A percentile compares a stretch with the other conserved stretches of the same genome.
phyloP scores from a whole-genome alignment of 2,113 vertebrate genomes.

The Xiphophorus couchianus region DNA sequence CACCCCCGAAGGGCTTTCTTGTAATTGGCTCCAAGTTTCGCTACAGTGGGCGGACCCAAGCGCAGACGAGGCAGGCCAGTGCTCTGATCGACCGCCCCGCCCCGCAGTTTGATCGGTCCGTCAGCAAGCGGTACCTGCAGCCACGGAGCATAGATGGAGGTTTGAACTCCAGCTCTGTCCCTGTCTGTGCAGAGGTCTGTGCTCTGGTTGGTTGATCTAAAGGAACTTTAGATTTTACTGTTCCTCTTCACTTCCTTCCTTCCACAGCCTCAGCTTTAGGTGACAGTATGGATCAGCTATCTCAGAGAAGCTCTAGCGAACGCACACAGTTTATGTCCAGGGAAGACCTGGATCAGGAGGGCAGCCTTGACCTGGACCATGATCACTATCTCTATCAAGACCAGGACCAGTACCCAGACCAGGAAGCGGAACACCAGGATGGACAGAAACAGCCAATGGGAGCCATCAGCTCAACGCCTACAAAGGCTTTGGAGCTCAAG shows the following conservation, averaged over 20 bases:
- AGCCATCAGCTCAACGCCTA: constrained; percentile 78
- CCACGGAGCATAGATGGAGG: constrained; percentile 97
- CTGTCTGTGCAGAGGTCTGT: background rate
- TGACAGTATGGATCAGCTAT: constrained; percentile 87
- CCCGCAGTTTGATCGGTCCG: constrained; percentile 95
- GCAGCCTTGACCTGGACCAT: constrained; percentile 73
- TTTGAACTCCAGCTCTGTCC: constrained; percentile 59
- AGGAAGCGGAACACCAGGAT: constrained; percentile 66
- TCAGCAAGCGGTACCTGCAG: constrained; percentile 96
- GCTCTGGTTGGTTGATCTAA: background rate
- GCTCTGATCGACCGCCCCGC: constrained; percentile 95
- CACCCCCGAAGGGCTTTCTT: constrained; percentile 96
- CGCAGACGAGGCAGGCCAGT: constrained; percentile 96
- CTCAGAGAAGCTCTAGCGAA: constrained; percentile 80
- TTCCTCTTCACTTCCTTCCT: constrained; percentile 5
- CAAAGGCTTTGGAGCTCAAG: constrained; percentile 92
- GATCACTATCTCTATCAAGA: constrained; percentile 81
- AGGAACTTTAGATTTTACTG: constrained; percentile 7
- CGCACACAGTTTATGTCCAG: constrained; percentile 76
- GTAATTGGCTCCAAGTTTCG: constrained; percentile 99
- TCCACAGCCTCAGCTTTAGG: constrained; percentile 87
- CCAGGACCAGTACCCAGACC: constrained; percentile 68
- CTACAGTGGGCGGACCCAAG: constrained; percentile 97
- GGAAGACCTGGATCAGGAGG: constrained; percentile 80
- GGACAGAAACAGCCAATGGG: constrained; percentile 17